phyloP scores from a whole-genome alignment of 2,797 vertebrate species.

The Scolopax rusticola region DNA sequence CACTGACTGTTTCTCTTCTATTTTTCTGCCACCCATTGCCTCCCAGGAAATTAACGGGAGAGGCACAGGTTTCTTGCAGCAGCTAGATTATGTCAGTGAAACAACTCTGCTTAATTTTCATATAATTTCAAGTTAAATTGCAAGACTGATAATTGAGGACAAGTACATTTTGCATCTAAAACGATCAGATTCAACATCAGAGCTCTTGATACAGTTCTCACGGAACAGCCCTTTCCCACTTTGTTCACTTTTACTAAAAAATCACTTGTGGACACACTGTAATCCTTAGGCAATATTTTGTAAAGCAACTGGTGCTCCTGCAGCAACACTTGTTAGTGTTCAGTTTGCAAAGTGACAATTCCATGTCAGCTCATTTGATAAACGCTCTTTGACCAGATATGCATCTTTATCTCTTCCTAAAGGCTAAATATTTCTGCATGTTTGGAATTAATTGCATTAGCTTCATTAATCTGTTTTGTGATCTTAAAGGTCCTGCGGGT shows the following conservation, averaged over 20 bases:
- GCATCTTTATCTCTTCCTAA: slow-evolving; percentile 41
- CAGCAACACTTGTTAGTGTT: background rate
- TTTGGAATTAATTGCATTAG: slow-evolving; percentile 65
- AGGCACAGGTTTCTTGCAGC: background rate
- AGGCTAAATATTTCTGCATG: slow-evolving; percentile 57
- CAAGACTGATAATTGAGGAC: background rate
- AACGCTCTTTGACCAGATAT: slow-evolving; percentile 34
- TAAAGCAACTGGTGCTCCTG: background rate
- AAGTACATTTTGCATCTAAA: background rate
- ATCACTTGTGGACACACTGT: background rate
- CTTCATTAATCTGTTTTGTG: slow-evolving; percentile 55
- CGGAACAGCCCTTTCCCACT: background rate
- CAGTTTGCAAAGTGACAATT: slow-evolving; percentile 27
- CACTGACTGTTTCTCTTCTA: background rate
- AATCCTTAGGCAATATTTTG: background rate
- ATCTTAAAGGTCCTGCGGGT: slow-evolving; percentile 34
- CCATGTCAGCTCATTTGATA: background rate
- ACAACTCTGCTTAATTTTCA: background rate
- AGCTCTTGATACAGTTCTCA: background rate
- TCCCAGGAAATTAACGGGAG: background rate
- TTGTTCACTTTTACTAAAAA: background rate
- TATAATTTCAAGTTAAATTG: background rate
- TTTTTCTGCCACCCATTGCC: background rate
- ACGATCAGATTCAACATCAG: background rate
- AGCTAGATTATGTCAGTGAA: background rate